A percentile compares a stretch with the other conserved stretches of the same genome.
phyloP scores from a whole-genome alignment of 2,797 vertebrate genomes.

The Cirrhinus mrigala region DNA sequence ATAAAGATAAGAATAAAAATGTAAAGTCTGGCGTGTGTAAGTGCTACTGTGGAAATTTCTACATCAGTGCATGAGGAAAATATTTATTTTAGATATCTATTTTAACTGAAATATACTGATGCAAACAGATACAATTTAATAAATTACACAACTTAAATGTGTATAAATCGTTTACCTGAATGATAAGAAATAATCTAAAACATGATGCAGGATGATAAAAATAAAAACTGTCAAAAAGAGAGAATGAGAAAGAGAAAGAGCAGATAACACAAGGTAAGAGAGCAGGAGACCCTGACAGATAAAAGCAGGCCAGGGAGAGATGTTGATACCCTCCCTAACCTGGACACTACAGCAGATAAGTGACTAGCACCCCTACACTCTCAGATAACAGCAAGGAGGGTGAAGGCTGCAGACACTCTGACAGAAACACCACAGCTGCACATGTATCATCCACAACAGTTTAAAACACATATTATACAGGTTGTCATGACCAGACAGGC shows the following conservation, averaged over 20 bases:
- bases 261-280: conserved; percentile 1
- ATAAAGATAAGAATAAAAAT: not conserved
- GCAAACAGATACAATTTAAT: not conserved
- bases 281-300: conserved; percentile 7
- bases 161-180: not conserved
- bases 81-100: no score
- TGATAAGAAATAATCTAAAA: not conserved
- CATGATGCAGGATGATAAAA: not conserved
- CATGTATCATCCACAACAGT: not conserved
- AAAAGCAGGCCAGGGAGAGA: not conserved
- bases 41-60: not conserved
- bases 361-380: not conserved
- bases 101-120: not conserved
- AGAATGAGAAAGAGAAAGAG: not conserved
- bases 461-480: not conserved
- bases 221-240: not conserved
- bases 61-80: not conserved
- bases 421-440: conserved; percentile 18
- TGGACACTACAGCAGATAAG: conserved; percentile 19
- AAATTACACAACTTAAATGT: not conserved
- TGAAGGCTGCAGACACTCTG: not conserved
- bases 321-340: conserved; percentile 4
- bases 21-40: not conserved
- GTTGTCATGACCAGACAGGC: not conserved
- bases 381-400: conserved; percentile 10